Percentiles rank a stretch among this genome's conserved stretches.
These are phyloP conservation scores for Rhinichthys osculus DNA, from an alignment of 2,797 vertebrate species.

Conservation along the genomic window DNA sequence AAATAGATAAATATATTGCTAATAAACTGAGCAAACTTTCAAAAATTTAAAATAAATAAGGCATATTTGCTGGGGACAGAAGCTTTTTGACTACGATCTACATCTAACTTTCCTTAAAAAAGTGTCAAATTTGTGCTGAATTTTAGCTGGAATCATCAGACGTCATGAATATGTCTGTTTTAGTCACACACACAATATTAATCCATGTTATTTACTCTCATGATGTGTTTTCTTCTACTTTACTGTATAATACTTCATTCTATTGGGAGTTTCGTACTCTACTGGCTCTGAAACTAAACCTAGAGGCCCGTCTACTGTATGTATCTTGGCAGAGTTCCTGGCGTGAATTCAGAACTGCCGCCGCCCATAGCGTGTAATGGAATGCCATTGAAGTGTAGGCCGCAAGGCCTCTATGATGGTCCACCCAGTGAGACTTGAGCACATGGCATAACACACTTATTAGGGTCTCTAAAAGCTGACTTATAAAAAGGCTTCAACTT, in stretches of 20 bases:
- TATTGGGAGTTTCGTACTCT: not conserved
- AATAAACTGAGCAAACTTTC: not conserved
- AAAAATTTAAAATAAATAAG: not conserved
- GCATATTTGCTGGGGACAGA: not conserved
- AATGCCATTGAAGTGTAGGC: slow-evolving; percentile 43
- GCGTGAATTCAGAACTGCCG: slow-evolving; percentile 15
- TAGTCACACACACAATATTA: not conserved
- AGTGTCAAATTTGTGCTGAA: not conserved
- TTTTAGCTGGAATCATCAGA: not conserved
- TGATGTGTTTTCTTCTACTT: not conserved
- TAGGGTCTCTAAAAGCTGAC: not conserved
- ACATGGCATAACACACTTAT: slow-evolving; percentile 9
- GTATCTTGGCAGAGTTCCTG: slow-evolving; percentile 37
- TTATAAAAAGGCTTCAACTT: not conserved
- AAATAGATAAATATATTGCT: not conserved
- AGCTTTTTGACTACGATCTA: not conserved
- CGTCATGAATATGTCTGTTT: not conserved
- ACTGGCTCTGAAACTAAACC: slow-evolving; percentile 15
- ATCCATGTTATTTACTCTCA: not conserved
- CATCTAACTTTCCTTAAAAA: not conserved
- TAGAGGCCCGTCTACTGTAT: slow-evolving; percentile 14
- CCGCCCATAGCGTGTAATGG: slow-evolving; percentile 28
- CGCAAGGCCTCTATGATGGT: slow-evolving; percentile 18
- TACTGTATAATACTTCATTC: not conserved
- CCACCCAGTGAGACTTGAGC: slow-evolving; percentile 17